A percentile compares a stretch with the other conserved stretches of the same genome.
These are phyloP conservation scores for Anthoscopus minutus DNA, from an alignment of 2,113 vertebrate species.

Conservation along the genomic window DNA sequence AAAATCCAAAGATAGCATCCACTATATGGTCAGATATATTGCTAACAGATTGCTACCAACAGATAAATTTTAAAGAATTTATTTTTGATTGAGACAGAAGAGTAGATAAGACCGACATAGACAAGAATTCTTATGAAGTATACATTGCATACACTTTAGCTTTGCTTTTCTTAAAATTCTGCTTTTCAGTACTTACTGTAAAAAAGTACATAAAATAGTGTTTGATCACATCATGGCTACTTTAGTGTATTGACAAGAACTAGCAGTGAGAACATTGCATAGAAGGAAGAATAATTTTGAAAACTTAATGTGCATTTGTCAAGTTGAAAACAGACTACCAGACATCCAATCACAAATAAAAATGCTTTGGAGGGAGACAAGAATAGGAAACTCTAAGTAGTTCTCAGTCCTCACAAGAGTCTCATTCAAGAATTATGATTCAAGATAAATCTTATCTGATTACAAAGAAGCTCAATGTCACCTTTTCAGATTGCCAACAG, in stretches of 20 bases:
- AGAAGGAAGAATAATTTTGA: neutral
- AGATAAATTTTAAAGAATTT: neutral
- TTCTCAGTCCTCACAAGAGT: neutral
- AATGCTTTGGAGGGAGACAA: neutral
- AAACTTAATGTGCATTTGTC: neutral
- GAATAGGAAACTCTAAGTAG: neutral
- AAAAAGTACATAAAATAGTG: neutral
- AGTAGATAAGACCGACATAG: neutral
- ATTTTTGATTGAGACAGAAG: neutral
- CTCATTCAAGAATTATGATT: neutral
- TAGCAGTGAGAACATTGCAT: fast-evolving
- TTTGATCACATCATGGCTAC: neutral
- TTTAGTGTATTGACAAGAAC: neutral
- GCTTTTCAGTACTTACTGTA: neutral
- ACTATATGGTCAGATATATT: neutral
- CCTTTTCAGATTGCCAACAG: constrained; percentile 1
- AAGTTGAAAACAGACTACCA: neutral
- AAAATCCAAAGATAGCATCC: neutral
- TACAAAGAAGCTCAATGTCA: constrained; percentile 2
- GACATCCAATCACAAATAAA: neutral
- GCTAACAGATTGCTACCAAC: too few species aligned
- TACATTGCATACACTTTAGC: neutral
- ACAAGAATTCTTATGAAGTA: neutral
- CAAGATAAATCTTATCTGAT: neutral
- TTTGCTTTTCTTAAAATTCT: neutral